These are phyloP conservation scores for Halichoeres trimaculatus DNA, from an alignment of 2,113 vertebrate species.

Conservation along the genomic window DNA sequence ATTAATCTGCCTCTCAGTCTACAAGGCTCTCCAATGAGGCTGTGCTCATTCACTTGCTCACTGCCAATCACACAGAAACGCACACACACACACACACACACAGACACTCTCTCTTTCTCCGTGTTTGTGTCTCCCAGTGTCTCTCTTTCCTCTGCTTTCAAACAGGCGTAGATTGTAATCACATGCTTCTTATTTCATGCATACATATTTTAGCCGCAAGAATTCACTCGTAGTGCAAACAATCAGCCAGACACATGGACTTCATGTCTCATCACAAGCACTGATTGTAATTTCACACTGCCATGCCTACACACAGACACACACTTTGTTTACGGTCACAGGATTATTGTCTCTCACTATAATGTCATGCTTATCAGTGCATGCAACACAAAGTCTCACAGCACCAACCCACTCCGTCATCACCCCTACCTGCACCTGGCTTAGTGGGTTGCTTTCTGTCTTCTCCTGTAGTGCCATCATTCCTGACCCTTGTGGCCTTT, in stretches of 20 bases:
- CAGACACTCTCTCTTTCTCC: too few relatives aligned
- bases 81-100: neutral
- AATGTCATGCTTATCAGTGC: neutral
- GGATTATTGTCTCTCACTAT: neutral
- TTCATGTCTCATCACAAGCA: slow-evolving; percentile 10
- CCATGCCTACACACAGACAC: neutral
- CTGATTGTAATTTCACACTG: slow-evolving; percentile 2
- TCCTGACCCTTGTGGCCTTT: neutral
- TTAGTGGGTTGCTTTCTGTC: neutral
- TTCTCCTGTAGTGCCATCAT: neutral
- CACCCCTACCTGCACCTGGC: neutral
- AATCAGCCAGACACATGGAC: slow-evolving; percentile 17
- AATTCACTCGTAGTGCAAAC: slow-evolving; percentile 19
- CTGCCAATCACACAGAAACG: slow-evolving; percentile 31
- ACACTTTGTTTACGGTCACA: neutral
- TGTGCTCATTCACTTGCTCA: slow-evolving; percentile 23
- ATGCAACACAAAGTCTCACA: neutral
- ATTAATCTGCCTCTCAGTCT: slow-evolving; percentile 69
- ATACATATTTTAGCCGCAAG: slow-evolving; percentile 16
- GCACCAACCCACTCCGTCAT: neutral
- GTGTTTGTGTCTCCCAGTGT: neutral
- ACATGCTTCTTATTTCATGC: slow-evolving; percentile 19
- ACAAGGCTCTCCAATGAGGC: slow-evolving; percentile 40
- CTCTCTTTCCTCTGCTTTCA: neutral
- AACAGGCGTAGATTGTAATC: slow-evolving; percentile 28